A percentile compares a stretch with the other conserved stretches of the same genome.
Conservation (phyloP, 2,113 vertebrate species). For the Hucho hucho region DNA sequence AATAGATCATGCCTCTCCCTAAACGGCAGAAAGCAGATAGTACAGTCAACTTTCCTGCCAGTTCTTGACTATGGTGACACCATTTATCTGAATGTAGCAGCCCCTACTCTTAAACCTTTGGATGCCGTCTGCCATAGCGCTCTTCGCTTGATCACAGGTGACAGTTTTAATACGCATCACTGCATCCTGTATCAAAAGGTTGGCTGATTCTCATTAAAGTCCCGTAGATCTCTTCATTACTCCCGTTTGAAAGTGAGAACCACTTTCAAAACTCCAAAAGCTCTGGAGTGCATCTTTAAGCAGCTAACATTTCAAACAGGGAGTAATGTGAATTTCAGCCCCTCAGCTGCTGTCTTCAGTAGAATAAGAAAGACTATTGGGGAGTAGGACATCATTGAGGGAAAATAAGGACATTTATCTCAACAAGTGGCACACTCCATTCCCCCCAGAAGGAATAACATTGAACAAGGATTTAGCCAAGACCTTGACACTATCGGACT, state of each 20-base stretch:
- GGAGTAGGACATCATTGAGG: not conserved
- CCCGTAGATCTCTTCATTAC: not conserved
- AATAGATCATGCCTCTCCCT: too few relatives aligned
- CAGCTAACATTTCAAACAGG: slow-evolving; percentile 3
- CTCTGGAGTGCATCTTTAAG: slow-evolving; percentile 20
- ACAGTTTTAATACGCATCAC: too few relatives aligned
- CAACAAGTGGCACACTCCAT: not conserved
- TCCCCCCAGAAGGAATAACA: not conserved
- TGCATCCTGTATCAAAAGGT: too few relatives aligned
- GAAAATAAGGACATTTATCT: not conserved
- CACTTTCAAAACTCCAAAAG: too few relatives aligned
- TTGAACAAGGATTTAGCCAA: slow-evolving; percentile 33
- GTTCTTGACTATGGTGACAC: too few relatives aligned
- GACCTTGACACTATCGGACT: slow-evolving; percentile 38
- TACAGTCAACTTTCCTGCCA: too few relatives aligned
- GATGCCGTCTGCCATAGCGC: too few relatives aligned
- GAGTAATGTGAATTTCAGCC: not conserved
- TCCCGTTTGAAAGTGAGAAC: slow-evolving; percentile 37
- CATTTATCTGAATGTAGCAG: too few relatives aligned
- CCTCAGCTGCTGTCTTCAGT: not conserved
- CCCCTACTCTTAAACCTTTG: too few relatives aligned
- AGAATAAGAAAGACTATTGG: not conserved
- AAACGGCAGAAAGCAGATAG: too few relatives aligned
- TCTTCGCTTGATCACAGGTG: too few relatives aligned
- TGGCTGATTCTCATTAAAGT: too few relatives aligned